Percentiles rank a stretch among this genome's conserved stretches.
Conservation (phyloP, 2,113 vertebrate species). For the Anhinga rufa region DNA sequence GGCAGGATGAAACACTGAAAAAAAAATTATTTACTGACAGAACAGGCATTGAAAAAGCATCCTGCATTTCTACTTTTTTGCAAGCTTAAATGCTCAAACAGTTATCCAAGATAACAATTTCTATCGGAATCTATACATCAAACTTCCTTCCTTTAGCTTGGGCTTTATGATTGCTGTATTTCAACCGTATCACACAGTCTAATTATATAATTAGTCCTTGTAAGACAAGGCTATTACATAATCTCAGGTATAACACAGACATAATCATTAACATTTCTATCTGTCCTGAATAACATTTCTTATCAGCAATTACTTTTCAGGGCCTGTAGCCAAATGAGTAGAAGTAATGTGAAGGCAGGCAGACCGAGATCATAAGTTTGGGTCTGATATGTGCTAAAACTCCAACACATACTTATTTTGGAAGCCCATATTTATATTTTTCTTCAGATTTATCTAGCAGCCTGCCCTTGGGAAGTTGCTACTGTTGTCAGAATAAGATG, state of each 20-base stretch:
- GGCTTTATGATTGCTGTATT: not conserved
- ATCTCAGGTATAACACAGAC: not conserved
- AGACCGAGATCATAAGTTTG: not conserved
- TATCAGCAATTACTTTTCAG: slow-evolving; percentile 14
- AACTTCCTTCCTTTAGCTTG: not conserved
- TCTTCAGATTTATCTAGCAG: not conserved
- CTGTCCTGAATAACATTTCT: not conserved
- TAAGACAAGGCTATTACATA: slow-evolving; percentile 14
- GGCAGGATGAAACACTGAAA: not conserved
- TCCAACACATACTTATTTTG: not conserved
- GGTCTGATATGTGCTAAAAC: not conserved
- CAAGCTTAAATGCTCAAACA: not conserved
- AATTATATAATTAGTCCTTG: slow-evolving; percentile 12
- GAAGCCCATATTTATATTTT: not conserved
- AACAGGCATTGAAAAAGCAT: not conserved
- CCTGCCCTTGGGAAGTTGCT: not conserved
- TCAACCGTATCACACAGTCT: not conserved
- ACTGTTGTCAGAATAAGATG: not conserved
- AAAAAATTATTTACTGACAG: not conserved
- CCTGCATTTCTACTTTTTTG: not conserved
- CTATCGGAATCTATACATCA: not conserved
- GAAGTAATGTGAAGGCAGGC: not conserved
- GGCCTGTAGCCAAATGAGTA: not conserved
- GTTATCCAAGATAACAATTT: not conserved
- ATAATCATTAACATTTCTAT: slow-evolving; percentile 19